Base-by-base conservation (phyloP, 2,113 vertebrate species). In the Polyodon spathula region DNA sequence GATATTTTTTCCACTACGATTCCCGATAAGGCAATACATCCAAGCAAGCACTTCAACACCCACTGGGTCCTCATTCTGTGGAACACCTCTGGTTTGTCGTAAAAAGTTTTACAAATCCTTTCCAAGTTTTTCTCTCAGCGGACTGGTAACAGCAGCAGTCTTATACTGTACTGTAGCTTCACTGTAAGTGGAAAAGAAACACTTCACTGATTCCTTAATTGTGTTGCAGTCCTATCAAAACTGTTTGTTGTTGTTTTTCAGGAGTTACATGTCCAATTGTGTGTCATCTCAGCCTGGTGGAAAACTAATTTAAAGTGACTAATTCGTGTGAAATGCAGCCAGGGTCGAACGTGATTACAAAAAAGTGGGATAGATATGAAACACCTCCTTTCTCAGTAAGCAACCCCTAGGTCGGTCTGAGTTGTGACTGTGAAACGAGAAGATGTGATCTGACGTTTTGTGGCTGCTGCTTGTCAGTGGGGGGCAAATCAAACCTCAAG, bases 21-120 rank as follows among this genome's bases (percentile, higher is more conserved):
- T 1, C 55, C 58, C 40, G 70, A 43, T 6, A 83, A 37, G 79
- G 71, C 78, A 66, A 86, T 64, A 60, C 69, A 84, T 62, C 81
- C 77, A 59, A 87, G 68, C 62, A 81, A 76, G 46, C 63, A 66
- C n/a, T 58, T 56, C 53, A 59, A 54, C 38, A 53, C 56, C 72
- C 73, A 66, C 70, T 66, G 73, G 53, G 65, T 70, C 60, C 65
- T 73, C 88, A 89, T 88, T 56, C 56, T 68, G 65, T 56, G 65
- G 58, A 56, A 37, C 11, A 43, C 11, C 5, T 43, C 16, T 43
- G 43, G 43, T 38, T 43, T 56, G 37, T n/a, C 10, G n/a, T 37
- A 17, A 54, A 40, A 44, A 41, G 37, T 54, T 16, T 14, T 46
- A 38, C 27, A 27, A 27, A 27, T 27, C 27, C 27, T 27, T 27